These are phyloP conservation scores for Montifringilla adamsi DNA, from an alignment of 2,113 vertebrate species.

Conservation along the genomic window DNA sequence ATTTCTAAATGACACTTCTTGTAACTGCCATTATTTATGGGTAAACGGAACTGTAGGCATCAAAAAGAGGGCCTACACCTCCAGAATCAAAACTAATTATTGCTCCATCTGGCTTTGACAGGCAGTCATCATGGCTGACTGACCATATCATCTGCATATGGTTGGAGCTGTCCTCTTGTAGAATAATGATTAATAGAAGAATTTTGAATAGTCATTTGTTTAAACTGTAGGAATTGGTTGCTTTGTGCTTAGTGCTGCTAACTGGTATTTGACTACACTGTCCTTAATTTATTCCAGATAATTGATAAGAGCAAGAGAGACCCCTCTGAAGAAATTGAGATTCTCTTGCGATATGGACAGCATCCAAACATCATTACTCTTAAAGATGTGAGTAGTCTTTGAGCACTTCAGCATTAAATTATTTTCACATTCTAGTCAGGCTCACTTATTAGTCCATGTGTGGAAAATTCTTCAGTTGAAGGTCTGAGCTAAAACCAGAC, in stretches of 20 bases:
- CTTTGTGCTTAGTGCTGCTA: background rate
- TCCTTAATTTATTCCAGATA: constrained; percentile 76
- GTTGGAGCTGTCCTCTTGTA: background rate
- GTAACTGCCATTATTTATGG: background rate
- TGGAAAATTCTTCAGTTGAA: background rate
- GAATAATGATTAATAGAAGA: background rate
- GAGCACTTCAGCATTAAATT: background rate
- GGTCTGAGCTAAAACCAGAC: background rate
- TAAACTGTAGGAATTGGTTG: background rate
- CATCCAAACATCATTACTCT: constrained; percentile 93
- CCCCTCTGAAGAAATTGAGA: constrained; percentile 94
- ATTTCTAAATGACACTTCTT: background rate
- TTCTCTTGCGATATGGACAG: constrained; percentile 91
- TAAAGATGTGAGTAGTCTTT: constrained; percentile 86
- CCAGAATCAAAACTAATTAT: background rate
- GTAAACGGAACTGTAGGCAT: background rate
- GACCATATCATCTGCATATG: background rate
- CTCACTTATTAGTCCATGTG: background rate
- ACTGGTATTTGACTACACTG: background rate
- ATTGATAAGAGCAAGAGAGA: constrained; percentile 89
- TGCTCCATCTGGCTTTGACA: background rate
- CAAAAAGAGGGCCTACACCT: background rate
- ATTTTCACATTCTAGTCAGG: background rate
- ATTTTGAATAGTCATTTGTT: background rate
- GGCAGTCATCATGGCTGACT: background rate